A percentile compares a stretch with the other conserved stretches of the same genome.
phyloP scores from a whole-genome alignment of 2,797 vertebrate species.

The Hemitrygon akajei region DNA sequence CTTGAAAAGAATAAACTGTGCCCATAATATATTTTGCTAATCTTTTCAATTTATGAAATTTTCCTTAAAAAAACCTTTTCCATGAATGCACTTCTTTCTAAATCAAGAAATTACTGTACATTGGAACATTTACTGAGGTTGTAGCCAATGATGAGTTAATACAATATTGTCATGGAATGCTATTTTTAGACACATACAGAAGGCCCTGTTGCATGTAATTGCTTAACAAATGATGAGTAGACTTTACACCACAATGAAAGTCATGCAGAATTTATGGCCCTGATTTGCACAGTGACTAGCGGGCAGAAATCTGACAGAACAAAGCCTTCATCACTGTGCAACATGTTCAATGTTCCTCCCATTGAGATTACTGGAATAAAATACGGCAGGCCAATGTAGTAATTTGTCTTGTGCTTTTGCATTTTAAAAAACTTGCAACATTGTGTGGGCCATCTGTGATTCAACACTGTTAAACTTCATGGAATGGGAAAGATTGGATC shows the following conservation, averaged over 20 bases:
- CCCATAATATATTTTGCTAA: too few relatives aligned
- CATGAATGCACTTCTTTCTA: too few relatives aligned
- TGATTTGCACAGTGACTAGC: not conserved
- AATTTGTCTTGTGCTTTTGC: not conserved
- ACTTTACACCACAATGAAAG: not conserved
- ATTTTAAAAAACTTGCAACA: too few relatives aligned
- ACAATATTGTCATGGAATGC: not conserved
- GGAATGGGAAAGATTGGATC: not conserved
- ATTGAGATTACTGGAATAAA: not conserved
- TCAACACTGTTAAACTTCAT: not conserved
- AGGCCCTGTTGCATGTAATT: not conserved
- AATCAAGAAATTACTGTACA: too few relatives aligned
- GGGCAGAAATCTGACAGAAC: not conserved
- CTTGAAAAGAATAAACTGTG: too few relatives aligned
- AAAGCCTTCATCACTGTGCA: not conserved
- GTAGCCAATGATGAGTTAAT: not conserved
- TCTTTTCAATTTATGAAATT: too few relatives aligned
- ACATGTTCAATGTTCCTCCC: not conserved
- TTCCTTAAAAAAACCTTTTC: too few relatives aligned
- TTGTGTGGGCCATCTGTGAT: not conserved
- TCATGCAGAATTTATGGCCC: not conserved
- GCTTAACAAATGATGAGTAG: not conserved
- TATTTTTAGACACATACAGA: not conserved
- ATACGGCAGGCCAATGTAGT: not conserved
- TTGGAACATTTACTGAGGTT: not conserved